Evolutionary conservation across 2,888 invertebrate species (phyloP), one percentile per base, ranked within the genome.

Genomic region (Sisyra terminalis): DNA sequence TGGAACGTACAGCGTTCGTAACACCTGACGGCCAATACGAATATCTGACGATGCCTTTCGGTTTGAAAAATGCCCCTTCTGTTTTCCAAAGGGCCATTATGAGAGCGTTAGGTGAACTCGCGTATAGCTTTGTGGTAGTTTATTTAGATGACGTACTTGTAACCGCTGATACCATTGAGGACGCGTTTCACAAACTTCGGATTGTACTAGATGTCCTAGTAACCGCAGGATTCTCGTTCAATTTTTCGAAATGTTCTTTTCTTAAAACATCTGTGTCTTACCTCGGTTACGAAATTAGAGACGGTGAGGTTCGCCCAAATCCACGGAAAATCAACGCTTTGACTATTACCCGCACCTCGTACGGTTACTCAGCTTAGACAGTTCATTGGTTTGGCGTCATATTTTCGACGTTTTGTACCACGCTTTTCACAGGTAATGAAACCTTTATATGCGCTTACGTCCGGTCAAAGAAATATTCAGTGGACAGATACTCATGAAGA

Each of bases 221-320:
- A 3, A 38, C 32, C 13, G 46, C 50, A 14, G 46, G 47, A 9
- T 46, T 49, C 41, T 48, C 45, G 11, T 41, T 49, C 29, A 49
- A 49, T 37, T 8, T 48, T 9, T 44, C 40, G 5, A 48, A 48
- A 43, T 57, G 57, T 29, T 56, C 55, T 4, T 46, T 51, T 38
- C 45, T 53, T 3, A 36, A 52, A n/a, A 52, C 52, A 0, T 52
- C 53, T 32, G 54, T 55, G 43, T 50, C 52, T 9, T 51, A 54
- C 40, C 53, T 54, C 1, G 43, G 47, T 10, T 52, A 54, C 39
- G 46, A 53, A 1, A 44, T 55, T 29, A 54, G 53, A 31, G 49
- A 52, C 0, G 55, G 54, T 50, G 54, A 1, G 53, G 16, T 53
- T 5, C 51, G 46, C 46, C 47, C 50, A 1, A 55, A 55, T 31